phyloP scores from a whole-genome alignment of 2,797 vertebrate genomes.

The Stomatorhinus walkeri region DNA sequence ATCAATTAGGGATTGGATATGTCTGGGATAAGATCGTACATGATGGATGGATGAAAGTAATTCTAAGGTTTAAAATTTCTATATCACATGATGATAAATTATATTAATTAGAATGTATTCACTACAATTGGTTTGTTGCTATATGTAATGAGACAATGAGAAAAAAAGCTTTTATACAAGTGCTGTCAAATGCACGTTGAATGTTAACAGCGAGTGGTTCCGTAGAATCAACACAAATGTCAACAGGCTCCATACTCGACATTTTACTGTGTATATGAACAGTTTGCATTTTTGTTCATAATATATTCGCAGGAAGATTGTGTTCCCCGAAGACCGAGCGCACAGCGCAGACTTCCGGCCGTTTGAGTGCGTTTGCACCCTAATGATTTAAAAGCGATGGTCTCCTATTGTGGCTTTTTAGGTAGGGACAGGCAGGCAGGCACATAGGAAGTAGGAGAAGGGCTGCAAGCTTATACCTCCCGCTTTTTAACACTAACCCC shows the following conservation, averaged over 20 bases:
- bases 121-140: neutral
- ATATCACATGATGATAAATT: neutral
- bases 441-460: neutral
- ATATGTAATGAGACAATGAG: neutral
- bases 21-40: neutral
- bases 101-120: neutral
- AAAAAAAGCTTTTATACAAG: neutral
- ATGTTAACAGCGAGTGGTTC: neutral
- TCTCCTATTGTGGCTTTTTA: conserved; percentile 21
- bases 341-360: conserved; percentile 49
- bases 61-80: neutral
- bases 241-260: neutral
- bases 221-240: conserved; percentile 7
- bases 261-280: neutral
- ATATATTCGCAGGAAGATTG: conserved; percentile 11
- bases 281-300: neutral
- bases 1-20: neutral
- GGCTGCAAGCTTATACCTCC: conserved; percentile 14
- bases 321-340: conserved; percentile 28
- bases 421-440: conserved; percentile 1
- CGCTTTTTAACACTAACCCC: neutral
- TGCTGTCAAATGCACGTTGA: neutral
- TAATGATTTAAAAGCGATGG: conserved; percentile 23
- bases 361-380: neutral
- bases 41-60: neutral